phyloP scores from a whole-genome alignment of 1,140 invertebrate species.

The Eumeta japonica region DNA sequence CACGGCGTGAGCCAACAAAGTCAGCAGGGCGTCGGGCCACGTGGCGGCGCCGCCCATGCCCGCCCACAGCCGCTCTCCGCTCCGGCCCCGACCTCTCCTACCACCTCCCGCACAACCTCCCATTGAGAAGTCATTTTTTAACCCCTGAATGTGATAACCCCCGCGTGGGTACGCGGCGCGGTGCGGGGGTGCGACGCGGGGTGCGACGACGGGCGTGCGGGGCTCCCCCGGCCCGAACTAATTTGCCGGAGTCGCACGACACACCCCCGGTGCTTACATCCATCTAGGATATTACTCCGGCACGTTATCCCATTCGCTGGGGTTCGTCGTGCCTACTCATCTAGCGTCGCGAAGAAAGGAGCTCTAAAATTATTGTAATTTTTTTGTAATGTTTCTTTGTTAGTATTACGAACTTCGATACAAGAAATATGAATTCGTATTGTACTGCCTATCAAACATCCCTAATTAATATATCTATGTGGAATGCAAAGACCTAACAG shows the following conservation, averaged over 20 bases:
- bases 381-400: slow-evolving; percentile 6
- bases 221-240: slow-evolving; percentile 55
- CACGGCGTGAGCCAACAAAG: slow-evolving; percentile 23
- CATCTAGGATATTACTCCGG: slow-evolving; percentile 54
- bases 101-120: slow-evolving; percentile 43
- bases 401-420: no score
- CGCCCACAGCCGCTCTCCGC: slow-evolving; percentile 31
- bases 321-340: slow-evolving; percentile 48
- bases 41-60: slow-evolving; percentile 44
- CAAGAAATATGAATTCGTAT: no score
- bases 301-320: slow-evolving; percentile 50
- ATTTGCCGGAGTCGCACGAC: slow-evolving; percentile 56
- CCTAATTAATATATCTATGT: no score
- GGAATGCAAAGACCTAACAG: no score
- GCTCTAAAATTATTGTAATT: slow-evolving; percentile 31
- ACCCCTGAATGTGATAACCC: slow-evolving; percentile 55
- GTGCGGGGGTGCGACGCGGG: slow-evolving; percentile 21
- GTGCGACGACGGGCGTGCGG: background rate
- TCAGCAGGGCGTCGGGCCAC: no score
- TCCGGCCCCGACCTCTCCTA: slow-evolving; percentile 25
- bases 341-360: slow-evolving; percentile 35
- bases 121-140: slow-evolving; percentile 57
- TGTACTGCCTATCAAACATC: no score
- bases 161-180: slow-evolving; percentile 17
- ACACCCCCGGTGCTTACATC: slow-evolving; percentile 56